phyloP scores from a whole-genome alignment of 2,113 vertebrate genomes.

The Phyllopteryx taeniolatus region DNA sequence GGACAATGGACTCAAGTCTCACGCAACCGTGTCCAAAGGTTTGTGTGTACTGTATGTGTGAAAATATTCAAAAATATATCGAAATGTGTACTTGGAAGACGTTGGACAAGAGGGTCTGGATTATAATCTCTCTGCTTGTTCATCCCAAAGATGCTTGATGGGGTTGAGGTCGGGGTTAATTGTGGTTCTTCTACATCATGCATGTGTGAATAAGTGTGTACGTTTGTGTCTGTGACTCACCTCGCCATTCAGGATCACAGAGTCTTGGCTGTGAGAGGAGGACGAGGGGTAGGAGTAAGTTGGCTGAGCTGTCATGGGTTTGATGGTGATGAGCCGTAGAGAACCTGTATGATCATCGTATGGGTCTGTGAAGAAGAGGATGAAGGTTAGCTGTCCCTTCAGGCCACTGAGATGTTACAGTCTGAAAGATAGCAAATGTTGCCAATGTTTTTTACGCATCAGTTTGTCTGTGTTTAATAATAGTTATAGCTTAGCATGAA shows the following conservation, averaged over 20 bases:
- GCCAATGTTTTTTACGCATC: background rate
- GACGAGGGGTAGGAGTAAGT: constrained; percentile 79
- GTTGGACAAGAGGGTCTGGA: background rate
- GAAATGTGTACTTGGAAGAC: background rate
- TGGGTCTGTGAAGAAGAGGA: constrained; percentile 72
- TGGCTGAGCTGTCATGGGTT: constrained; percentile 82
- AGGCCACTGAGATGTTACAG: background rate
- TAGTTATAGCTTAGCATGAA: background rate
- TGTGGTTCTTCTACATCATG: background rate
- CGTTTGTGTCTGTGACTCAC: constrained; percentile 67
- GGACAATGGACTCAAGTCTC: constrained; percentile 1
- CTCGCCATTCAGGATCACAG: constrained; percentile 87
- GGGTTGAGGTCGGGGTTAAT: background rate
- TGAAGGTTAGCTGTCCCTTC: constrained; percentile 43
- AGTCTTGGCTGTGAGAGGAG: constrained; percentile 88
- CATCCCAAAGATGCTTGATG: background rate
- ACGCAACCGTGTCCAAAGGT: background rate
- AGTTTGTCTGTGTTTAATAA: constrained; percentile 1
- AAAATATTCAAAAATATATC: background rate
- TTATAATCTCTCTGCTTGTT: background rate
- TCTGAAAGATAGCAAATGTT: background rate
- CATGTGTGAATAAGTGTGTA: background rate
- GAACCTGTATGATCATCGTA: constrained; percentile 92
- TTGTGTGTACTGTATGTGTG: background rate
- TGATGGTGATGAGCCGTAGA: constrained; percentile 90